A percentile compares a stretch with the other conserved stretches of the same genome.
These are phyloP conservation scores for Harpagus bidentatus DNA, from an alignment of 2,113 vertebrate genomes.

Conservation along the genomic window DNA sequence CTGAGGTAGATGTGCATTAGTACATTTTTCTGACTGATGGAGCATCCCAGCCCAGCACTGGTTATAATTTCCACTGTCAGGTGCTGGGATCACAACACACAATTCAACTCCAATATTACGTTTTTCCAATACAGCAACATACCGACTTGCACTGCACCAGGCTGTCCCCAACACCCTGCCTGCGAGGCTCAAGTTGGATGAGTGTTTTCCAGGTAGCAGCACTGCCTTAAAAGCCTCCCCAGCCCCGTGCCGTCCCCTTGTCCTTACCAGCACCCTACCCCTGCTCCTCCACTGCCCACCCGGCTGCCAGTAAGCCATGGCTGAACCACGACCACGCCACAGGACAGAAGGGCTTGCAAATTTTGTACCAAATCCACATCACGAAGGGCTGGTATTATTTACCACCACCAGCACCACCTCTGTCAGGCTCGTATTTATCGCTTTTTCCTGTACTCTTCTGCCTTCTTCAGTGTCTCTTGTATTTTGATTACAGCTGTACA, in stretches of 20 bases:
- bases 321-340: background rate
- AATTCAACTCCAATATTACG: background rate
- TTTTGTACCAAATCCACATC: background rate
- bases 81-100: background rate
- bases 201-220: background rate
- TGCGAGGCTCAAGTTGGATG: background rate
- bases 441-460: background rate
- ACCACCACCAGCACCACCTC: background rate
- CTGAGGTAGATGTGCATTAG: background rate
- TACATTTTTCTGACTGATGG: background rate
- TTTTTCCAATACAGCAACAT: background rate
- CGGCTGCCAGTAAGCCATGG: rapidly evolving
- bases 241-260: background rate
- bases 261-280: background rate
- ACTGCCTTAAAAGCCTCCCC: background rate
- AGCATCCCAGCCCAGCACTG: background rate
- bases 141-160: rapidly evolving
- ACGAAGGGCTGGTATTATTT: rapidly evolving
- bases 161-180: background rate
- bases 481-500: background rate
- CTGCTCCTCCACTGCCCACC: rapidly evolving
- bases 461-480: background rate
- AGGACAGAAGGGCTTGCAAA: background rate
- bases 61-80: background rate
- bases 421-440: background rate